These are phyloP conservation scores for Drosophila putrida DNA, from an alignment of 2,888 invertebrate species.

Conservation along the genomic window DNA sequence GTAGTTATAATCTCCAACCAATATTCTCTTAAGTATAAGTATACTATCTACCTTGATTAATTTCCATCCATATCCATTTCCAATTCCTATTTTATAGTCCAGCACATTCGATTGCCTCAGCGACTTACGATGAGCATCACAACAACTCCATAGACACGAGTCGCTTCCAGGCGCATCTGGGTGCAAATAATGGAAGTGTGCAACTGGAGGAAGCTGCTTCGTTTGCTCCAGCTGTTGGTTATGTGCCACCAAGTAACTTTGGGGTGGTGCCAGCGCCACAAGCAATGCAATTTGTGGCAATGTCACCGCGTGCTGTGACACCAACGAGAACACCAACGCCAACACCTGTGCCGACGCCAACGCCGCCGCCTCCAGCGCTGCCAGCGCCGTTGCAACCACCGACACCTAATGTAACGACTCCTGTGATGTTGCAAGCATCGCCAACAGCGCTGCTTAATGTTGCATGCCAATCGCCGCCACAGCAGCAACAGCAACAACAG, in stretches of 20 bases:
- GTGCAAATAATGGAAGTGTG: conserved; percentile 69
- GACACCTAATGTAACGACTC: conserved; percentile 49
- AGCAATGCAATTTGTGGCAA: conserved; percentile 55
- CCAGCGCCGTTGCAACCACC: conserved; percentile 62
- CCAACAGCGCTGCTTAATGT: conserved; percentile 63
- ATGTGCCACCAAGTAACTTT: conserved; percentile 50
- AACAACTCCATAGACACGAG: conserved; percentile 83
- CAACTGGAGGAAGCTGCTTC: conserved; percentile 39
- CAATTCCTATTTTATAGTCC: conserved; percentile 86
- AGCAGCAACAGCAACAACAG: conserved; percentile 50
- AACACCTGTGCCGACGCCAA: conserved; percentile 54
- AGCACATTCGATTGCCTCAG: conserved; percentile 90
- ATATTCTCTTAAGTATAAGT: too few relatives aligned
- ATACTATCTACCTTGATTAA: too few relatives aligned
- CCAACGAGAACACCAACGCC: conserved; percentile 59
- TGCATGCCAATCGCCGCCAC: conserved; percentile 71
- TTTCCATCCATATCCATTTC: too few relatives aligned
- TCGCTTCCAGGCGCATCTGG: conserved; percentile 84
- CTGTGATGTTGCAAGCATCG: conserved; percentile 60
- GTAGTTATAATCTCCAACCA: too few relatives aligned
- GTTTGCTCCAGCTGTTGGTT: conserved; percentile 28
- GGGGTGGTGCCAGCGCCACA: conserved; percentile 44
- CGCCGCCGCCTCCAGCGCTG: conserved; percentile 43
- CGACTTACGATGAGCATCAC: conserved; percentile 87
- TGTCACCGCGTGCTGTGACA: conserved; percentile 64